These are phyloP conservation scores for Ceuthmochares aereus DNA, from an alignment of 2,113 vertebrate species.

Conservation along the genomic window DNA sequence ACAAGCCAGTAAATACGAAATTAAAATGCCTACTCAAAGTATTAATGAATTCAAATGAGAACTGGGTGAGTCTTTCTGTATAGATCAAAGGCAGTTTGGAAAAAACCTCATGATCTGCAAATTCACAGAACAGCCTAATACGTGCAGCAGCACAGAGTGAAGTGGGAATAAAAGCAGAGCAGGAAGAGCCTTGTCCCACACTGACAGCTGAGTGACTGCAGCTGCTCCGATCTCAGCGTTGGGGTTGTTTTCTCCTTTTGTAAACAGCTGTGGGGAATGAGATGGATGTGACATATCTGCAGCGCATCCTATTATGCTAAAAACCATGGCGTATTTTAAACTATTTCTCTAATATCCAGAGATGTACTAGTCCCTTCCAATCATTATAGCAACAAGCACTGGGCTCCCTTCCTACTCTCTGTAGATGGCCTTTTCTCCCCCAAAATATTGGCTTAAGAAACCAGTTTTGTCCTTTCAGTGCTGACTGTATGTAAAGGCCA, in stretches of 20 bases:
- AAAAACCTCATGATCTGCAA: slow-evolving; percentile 17
- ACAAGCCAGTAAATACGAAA: slow-evolving; percentile 43
- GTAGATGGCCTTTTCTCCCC: background rate
- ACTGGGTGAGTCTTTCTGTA: slow-evolving; percentile 17
- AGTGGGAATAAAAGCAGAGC: slow-evolving; percentile 34
- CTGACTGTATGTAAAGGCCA: background rate
- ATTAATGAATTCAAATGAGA: slow-evolving; percentile 56
- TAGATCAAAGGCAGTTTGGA: slow-evolving; percentile 41
- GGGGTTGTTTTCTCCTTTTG: background rate
- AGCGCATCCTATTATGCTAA: slow-evolving; percentile 11
- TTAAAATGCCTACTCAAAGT: slow-evolving; percentile 45
- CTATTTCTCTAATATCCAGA: background rate
- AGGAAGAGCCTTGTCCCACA: slow-evolving; percentile 16
- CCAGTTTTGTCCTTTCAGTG: background rate
- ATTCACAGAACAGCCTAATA: slow-evolving; percentile 45
- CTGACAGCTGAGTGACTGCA: slow-evolving; percentile 60
- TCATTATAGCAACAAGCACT: background rate
- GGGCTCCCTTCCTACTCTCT: background rate
- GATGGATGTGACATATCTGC: slow-evolving; percentile 45
- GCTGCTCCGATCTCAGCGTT: slow-evolving; percentile 2
- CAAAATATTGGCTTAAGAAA: background rate
- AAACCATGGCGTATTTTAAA: slow-evolving; percentile 9
- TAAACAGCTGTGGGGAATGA: slow-evolving; percentile 56
- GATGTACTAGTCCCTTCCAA: background rate
- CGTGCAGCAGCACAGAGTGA: slow-evolving; percentile 18